A percentile compares a stretch with the other conserved stretches of the same genome.
These are phyloP conservation scores for Gracilinanus agilis DNA, from an alignment of 2,113 vertebrate species.

Conservation along the genomic window DNA sequence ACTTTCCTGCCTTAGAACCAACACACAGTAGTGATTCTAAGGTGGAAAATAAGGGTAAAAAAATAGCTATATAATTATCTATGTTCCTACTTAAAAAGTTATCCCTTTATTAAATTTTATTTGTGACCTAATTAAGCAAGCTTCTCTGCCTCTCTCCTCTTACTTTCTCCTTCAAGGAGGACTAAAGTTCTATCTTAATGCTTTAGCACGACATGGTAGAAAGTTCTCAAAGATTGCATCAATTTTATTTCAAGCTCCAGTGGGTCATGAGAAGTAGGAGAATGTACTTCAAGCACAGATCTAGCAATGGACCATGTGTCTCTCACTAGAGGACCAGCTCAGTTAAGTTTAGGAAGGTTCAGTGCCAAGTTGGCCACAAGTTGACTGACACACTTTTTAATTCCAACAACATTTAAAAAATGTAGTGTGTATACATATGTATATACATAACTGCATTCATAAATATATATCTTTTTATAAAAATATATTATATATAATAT, in stretches of 20 bases:
- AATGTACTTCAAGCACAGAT: not conserved
- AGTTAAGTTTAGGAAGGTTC: not conserved
- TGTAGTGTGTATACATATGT: not conserved
- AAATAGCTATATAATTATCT: conserved; percentile 3
- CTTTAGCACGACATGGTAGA: not conserved
- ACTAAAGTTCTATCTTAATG: not conserved
- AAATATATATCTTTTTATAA: not conserved
- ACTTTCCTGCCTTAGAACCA: no score
- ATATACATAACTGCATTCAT: not conserved
- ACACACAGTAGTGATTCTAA: no score
- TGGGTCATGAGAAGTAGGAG: not conserved
- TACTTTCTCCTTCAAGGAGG: conserved; percentile 8
- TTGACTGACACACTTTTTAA: not conserved
- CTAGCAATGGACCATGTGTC: not conserved
- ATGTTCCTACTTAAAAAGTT: conserved; percentile 8
- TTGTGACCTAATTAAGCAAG: not conserved
- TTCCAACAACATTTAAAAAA: not conserved
- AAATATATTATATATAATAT: not conserved
- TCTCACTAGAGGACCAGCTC: not conserved
- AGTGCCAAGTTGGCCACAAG: not conserved
- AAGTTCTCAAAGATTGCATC: not conserved
- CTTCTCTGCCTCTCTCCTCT: not conserved
- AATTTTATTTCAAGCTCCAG: not conserved
- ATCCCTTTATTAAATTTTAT: not conserved
- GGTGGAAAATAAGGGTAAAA: no score